Evolutionary conservation across 1,140 invertebrate species (phyloP).

Genomic region (Amyelois transitella): DNA sequence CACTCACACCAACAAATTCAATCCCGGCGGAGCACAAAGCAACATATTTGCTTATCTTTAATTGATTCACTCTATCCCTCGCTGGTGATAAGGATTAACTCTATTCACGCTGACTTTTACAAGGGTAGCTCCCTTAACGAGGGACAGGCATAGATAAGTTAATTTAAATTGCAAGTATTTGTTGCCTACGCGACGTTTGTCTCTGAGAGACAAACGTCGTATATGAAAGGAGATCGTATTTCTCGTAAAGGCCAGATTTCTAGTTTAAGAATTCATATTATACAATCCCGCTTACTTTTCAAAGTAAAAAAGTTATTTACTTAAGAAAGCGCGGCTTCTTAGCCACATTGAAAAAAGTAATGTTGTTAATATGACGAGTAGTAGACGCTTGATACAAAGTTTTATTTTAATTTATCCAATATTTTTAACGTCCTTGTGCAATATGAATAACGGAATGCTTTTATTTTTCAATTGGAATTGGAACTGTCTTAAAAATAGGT

Average conservation of each 20-base stretch:
- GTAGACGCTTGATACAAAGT: too few relatives aligned
- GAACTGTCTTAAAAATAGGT: too few relatives aligned
- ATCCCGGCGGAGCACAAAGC: constrained; percentile 47
- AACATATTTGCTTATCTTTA: constrained; percentile 73
- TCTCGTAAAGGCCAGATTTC: neutral
- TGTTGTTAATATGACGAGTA: too few relatives aligned
- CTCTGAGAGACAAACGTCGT: neutral
- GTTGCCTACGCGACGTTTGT: neutral
- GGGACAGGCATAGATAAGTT: constrained; percentile 36
- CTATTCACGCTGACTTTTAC: constrained; percentile 71
- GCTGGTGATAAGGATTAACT: constrained; percentile 63
- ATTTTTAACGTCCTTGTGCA: too few relatives aligned
- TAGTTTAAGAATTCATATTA: too few relatives aligned
- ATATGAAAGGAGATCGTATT: neutral
- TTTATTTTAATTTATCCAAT: too few relatives aligned
- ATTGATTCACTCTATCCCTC: constrained; percentile 71
- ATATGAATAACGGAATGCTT: too few relatives aligned
- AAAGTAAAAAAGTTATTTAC: too few relatives aligned
- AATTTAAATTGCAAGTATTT: neutral
- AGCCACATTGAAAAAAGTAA: too few relatives aligned
- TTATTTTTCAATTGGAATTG: too few relatives aligned
- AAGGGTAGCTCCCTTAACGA: constrained; percentile 66
- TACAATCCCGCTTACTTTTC: too few relatives aligned
- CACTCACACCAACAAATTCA: constrained; percentile 64
- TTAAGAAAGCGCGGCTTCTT: too few relatives aligned